Evolutionary conservation across 2,797 vertebrate species (phyloP).

Genomic region (Anguilla obscura): DNA sequence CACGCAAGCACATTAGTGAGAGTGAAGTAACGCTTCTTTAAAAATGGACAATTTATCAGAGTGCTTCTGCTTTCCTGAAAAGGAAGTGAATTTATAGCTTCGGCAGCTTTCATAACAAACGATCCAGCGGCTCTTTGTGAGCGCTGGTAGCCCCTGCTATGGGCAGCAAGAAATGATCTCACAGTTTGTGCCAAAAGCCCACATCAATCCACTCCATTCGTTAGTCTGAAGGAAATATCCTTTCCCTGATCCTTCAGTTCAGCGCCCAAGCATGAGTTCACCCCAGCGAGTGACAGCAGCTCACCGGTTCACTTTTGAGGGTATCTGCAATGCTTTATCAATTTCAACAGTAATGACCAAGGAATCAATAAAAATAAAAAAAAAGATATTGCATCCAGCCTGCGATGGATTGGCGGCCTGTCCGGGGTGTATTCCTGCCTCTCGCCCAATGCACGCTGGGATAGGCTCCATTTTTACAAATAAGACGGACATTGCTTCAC

Average conservation of each 20-base stretch:
- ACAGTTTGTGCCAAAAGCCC: not conserved
- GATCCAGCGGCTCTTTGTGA: not conserved
- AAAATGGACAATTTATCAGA: slow-evolving; percentile 8
- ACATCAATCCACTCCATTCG: slow-evolving; percentile 5
- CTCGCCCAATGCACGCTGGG: too few relatives aligned
- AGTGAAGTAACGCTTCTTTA: not conserved
- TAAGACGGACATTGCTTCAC: not conserved
- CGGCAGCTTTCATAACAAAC: not conserved
- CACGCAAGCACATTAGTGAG: not conserved
- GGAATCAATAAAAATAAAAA: not conserved
- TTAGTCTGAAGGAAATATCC: not conserved
- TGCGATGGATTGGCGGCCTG: too few relatives aligned
- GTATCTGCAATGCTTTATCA: not conserved
- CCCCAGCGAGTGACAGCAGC: not conserved
- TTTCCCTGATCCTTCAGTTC: not conserved
- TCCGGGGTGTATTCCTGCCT: too few relatives aligned
- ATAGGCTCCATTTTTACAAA: too few relatives aligned
- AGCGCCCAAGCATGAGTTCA: not conserved
- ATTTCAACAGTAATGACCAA: not conserved
- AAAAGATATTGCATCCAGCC: not conserved
- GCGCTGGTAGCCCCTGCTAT: not conserved
- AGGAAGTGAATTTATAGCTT: not conserved
- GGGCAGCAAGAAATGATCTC: not conserved
- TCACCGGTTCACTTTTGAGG: not conserved
- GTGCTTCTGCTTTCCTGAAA: not conserved